phyloP scores from a whole-genome alignment of 2,797 vertebrate genomes.

The Aviceda leuphotes region DNA sequence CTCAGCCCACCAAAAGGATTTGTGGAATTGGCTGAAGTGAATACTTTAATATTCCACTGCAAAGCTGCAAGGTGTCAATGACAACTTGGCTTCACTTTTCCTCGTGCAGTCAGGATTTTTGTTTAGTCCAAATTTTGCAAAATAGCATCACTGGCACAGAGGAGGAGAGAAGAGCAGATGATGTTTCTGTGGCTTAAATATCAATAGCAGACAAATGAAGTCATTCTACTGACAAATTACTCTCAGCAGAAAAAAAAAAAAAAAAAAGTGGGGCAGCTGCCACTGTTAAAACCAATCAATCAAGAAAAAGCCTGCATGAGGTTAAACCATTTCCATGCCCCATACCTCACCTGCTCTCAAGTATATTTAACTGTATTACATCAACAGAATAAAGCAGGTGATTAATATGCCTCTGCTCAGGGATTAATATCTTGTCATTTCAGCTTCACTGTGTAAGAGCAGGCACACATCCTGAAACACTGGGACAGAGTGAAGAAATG shows the following conservation, averaged over 20 bases:
- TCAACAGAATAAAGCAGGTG: constrained; percentile 27
- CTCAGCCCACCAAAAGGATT: neutral
- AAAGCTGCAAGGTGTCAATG: neutral
- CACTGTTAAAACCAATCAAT: neutral
- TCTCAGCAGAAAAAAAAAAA: neutral
- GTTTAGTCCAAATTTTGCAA: neutral
- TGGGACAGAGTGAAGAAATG: neutral
- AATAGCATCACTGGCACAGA: neutral
- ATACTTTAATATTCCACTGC: neutral
- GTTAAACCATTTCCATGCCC: neutral
- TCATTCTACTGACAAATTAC: neutral
- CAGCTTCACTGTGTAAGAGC: neutral
- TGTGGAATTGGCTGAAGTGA: neutral
- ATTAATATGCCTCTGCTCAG: constrained; percentile 16
- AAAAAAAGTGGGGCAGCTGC: neutral
- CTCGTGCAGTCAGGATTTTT: neutral
- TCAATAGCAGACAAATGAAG: neutral
- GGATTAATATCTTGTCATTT: constrained; percentile 32
- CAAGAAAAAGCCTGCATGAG: neutral
- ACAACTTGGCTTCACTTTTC: neutral
- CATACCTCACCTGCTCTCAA: neutral
- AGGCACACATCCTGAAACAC: neutral
- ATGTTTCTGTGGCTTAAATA: neutral
- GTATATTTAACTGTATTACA: constrained; percentile 1
- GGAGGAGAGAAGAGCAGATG: neutral